Evolutionary conservation across 2,797 vertebrate genomes (phyloP).

Genomic region (Argya squamiceps): DNA sequence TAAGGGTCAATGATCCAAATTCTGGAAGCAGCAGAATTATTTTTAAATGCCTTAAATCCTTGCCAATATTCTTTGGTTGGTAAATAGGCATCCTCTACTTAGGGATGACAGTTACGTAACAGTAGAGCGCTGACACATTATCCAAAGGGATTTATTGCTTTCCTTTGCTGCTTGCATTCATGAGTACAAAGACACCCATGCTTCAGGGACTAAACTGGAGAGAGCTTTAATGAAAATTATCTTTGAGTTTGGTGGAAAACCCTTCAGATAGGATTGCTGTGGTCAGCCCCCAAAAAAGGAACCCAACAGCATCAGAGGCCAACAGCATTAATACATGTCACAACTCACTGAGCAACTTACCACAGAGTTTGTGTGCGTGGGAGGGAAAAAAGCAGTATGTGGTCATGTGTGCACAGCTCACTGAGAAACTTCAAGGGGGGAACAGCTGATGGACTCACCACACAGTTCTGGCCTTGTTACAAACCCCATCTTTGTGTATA

Average conservation of each 20-base stretch:
- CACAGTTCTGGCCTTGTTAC: neutral
- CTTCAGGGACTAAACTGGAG: neutral
- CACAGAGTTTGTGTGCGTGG: accelerated
- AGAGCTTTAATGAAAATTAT: neutral
- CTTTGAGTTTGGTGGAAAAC: neutral
- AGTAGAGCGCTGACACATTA: neutral
- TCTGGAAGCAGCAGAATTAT: neutral
- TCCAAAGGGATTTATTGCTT: neutral
- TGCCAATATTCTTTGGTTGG: neutral
- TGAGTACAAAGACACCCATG: neutral
- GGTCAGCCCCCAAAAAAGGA: neutral
- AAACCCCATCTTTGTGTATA: neutral
- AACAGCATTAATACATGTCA: neutral
- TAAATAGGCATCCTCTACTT: neutral
- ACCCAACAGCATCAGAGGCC: neutral
- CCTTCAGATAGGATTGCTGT: neutral
- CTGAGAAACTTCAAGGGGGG: neutral
- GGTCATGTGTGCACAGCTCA: neutral
- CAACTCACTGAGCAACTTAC: neutral
- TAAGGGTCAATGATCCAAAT: neutral
- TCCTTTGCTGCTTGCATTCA: neutral
- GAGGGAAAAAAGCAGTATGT: neutral
- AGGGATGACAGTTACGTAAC: neutral
- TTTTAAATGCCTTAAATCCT: neutral
- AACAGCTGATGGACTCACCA: neutral